Evolutionary conservation across 2,797 vertebrate species (phyloP).

Genomic region (Trematocara caparti): DNA sequence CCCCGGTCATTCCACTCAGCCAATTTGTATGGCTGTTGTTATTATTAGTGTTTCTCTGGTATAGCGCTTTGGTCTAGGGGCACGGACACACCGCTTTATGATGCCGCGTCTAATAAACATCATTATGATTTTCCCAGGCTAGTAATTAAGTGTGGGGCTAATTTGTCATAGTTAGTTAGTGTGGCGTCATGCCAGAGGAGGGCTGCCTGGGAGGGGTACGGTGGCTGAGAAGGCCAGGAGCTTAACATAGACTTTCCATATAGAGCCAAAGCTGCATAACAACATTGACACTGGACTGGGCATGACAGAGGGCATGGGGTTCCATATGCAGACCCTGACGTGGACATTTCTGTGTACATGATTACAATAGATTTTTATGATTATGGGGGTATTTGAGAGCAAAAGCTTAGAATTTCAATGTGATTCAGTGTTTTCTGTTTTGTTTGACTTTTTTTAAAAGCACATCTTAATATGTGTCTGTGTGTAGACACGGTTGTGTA

Average conservation of each 20-base stretch:
- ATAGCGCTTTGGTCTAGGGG: conserved; percentile 55
- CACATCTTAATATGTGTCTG: not conserved
- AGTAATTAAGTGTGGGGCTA: conserved; percentile 78
- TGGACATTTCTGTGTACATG: not conserved
- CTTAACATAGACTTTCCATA: conserved; percentile 37
- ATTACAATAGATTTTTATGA: not conserved
- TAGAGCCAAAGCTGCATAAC: conserved; percentile 12
- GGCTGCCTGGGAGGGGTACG: conserved; percentile 31
- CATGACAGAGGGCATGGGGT: conserved; percentile 21
- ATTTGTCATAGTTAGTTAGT: conserved; percentile 82
- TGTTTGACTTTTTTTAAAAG: not conserved
- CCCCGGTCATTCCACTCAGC: conserved; percentile 43
- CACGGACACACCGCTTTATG: conserved; percentile 67
- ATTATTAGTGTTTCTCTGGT: conserved; percentile 68
- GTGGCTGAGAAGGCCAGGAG: conserved; percentile 28
- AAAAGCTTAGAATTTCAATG: not conserved
- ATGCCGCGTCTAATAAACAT: conserved; percentile 75
- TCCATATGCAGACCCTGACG: not conserved
- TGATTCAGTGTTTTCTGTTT: not conserved
- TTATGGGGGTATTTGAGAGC: not conserved
- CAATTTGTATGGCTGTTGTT: conserved; percentile 70
- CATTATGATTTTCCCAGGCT: conserved; percentile 74
- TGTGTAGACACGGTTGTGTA: not conserved
- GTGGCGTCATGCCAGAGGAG: conserved; percentile 40
- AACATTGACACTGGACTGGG: not conserved